Evolutionary conservation across 2,797 vertebrate genomes (phyloP), one percentile per base, ranked within the genome.

Genomic region (Anisognathus igniventris): DNA sequence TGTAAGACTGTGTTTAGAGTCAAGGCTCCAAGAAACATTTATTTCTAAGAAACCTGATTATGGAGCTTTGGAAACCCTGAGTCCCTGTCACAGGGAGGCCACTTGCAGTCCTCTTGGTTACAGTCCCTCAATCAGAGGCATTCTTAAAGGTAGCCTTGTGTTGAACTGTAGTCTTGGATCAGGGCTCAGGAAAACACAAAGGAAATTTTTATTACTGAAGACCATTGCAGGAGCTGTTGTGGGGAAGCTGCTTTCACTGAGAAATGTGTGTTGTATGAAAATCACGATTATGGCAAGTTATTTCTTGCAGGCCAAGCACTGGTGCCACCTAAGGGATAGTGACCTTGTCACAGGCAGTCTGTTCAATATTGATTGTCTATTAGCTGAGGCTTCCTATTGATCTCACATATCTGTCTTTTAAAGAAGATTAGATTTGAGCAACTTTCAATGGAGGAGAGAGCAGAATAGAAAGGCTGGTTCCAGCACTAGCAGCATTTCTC

Each of bases 221-320:
- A 67, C 24, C 6, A 3, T 37, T 68, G 47, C 22, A 33, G 66
- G 18, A 65, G 37, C 3, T 45, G 25, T 62, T 31, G 10, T 9
- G 33, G 19, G 28, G n/a, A 83, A 62, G 61, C 23, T 6, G 19
- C 15, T 60, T n/a, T 31, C 17, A 2, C 20, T 37, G 24, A 22
- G 21, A 62, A 65, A 5, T 7, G 3, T 30, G 10, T 15, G 16
- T 33, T 61, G 17, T 14, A 12, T 1, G 6, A 68, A 51, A 42
- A 19, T 61, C 2, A 0, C 12, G 28, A 14, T n/a, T 21, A 23
- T 6, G 16, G 47, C 48, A 71, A 39, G 3, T 25, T 40, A 40
- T 19, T 21, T 66, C 67, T 74, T 83, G n/a, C 24, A 70, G 66
- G 22, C 7, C 68, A 74, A 72, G 9, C 4, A 15, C 20, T 10